These are phyloP conservation scores for Dascillus cervinus DNA, from an alignment of 2,888 invertebrate genomes.

Conservation along the genomic window DNA sequence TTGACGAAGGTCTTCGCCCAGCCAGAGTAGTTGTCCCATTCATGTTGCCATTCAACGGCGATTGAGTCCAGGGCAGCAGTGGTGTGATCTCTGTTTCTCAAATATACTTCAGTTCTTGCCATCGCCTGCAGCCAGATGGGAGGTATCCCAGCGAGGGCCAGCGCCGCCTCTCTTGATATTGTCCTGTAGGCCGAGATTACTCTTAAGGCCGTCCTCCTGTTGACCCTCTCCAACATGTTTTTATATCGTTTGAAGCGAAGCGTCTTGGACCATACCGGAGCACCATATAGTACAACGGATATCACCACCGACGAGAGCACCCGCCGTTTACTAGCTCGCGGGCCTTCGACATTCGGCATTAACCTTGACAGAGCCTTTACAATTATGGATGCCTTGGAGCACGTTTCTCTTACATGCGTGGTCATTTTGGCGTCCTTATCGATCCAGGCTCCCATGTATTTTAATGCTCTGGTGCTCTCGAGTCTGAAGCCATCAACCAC, in stretches of 20 bases:
- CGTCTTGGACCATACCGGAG: conserved; percentile 2
- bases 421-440: too few relatives aligned
- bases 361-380: neutral
- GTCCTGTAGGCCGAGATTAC: neutral
- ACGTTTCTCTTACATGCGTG: neutral
- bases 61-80: too few relatives aligned
- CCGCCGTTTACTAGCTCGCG: neutral
- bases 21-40: too few relatives aligned
- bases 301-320: neutral
- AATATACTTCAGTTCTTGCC: too few relatives aligned
- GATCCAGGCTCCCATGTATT: conserved; percentile 1
- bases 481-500: too few relatives aligned
- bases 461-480: too few relatives aligned
- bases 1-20: too few relatives aligned
- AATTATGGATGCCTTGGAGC: neutral
- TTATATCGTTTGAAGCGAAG: too few relatives aligned
- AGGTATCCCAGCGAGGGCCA: neutral
- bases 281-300: conserved; percentile 1
- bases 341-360: conserved; percentile 1
- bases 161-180: neutral
- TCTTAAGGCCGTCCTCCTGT: neutral
- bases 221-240: neutral
- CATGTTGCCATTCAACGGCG: too few relatives aligned
- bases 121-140: neutral
- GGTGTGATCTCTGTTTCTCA: too few relatives aligned